Base-by-base conservation (phyloP, 1,140 invertebrate species). In the Drosophila sulfurigaster region DNA sequence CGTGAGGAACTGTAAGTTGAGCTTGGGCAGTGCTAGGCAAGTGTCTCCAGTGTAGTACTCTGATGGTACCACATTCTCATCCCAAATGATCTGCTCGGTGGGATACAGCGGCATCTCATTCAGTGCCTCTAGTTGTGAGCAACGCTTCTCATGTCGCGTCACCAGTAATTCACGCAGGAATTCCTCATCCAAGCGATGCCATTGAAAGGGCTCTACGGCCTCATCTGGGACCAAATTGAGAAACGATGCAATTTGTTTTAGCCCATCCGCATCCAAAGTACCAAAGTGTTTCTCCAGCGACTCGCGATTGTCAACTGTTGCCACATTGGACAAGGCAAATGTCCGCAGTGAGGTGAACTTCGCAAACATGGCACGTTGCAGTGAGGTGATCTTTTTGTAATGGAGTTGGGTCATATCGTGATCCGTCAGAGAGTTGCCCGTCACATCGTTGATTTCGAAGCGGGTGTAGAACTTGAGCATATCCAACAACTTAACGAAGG, bases 91-190 rank as follows among this genome's bases (percentile, higher is more conserved):
- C 56, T 98, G 96, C 92, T 99, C 99, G 0, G 98, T 99, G 1
- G 99, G 99, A 93, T 99, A 99, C 0, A 99, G 94, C 0, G 99
- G 98, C 97, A 99, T 99, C 79, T 98, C 96, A 91, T 99, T 99
- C 1, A 99, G 93, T 52, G 97, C 96, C 92, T 99, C 97, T 41
- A 99, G 93, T 89, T 99, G 99, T 0, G 98, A 99, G 13, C 96
- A 95, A 54, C 98, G 95, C 63, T 96, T 94, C 92, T 99, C 98
- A 92, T 99, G 98, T 7, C 96, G 94, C 7, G 97, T 94, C 93
- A 98, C 96, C 91, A 99, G 91, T 30, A 99, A 91, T 93, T 99
- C 98, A 13, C 96, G 94, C 5, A 99, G 93, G 87, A 99, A 98
- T 13, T 96, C 94, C 74, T 95, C 95, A 86, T 97, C 96, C 25